Percentiles rank a stretch among this genome's conserved stretches.
These are phyloP conservation scores for Aplysia californica DNA, from an alignment of 1,140 invertebrate species.

Conservation along the genomic window DNA sequence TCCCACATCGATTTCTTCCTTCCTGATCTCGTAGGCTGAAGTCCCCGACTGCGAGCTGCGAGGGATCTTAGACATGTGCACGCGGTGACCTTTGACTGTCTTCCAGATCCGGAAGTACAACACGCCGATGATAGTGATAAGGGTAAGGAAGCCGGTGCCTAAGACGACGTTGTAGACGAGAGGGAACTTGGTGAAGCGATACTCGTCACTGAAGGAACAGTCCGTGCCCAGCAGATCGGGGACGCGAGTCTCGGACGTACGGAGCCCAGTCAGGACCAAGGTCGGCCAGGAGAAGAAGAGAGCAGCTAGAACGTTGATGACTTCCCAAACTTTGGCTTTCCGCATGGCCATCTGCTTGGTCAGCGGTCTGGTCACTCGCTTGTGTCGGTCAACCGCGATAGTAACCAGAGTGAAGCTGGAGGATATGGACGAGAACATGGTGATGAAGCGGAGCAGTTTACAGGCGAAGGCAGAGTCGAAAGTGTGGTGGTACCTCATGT, in stretches of 20 bases:
- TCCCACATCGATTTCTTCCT: too few relatives aligned
- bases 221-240: constrained; percentile 37
- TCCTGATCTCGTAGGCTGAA: too few relatives aligned
- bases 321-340: constrained; percentile 17
- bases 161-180: constrained; percentile 39
- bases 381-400: constrained; percentile 50
- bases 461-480: constrained; percentile 44
- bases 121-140: constrained; percentile 31
- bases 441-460: constrained; percentile 47
- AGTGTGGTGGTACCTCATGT: constrained; percentile 40
- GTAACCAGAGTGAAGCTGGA: constrained; percentile 48
- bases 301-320: background rate
- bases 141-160: constrained; percentile 37
- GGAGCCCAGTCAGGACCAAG: constrained; percentile 17
- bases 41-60: too few relatives aligned
- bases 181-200: constrained; percentile 27
- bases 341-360: constrained; percentile 40
- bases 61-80: background rate
- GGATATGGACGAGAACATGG: constrained; percentile 40
- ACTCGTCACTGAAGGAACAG: constrained; percentile 44
- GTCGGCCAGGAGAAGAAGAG: constrained; percentile 26
- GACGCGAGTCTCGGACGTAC: background rate
- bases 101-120: constrained; percentile 46
- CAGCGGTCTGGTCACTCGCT: constrained; percentile 48
- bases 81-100: background rate